These are phyloP conservation scores for Pristionchus fissidentatus DNA, from an alignment of 2,888 invertebrate genomes.

Conservation along the genomic window DNA sequence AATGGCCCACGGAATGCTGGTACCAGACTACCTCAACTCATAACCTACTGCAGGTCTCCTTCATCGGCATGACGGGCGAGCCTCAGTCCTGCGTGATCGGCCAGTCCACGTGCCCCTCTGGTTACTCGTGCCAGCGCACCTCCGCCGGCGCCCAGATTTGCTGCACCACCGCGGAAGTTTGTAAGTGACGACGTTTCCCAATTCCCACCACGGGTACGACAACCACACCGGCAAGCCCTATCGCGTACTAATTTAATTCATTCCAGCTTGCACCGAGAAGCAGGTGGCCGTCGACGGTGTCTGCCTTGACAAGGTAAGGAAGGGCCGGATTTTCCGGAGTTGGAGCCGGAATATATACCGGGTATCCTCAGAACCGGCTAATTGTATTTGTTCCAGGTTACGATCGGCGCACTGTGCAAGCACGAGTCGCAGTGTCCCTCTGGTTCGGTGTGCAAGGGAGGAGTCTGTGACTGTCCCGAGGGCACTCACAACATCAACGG, in stretches of 20 bases:
- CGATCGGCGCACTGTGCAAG: conserved; percentile 48
- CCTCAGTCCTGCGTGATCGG: conserved; percentile 73
- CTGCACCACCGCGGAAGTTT: conserved; percentile 68
- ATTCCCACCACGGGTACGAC: background rate
- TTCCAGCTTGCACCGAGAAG: conserved; percentile 67
- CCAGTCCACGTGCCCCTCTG: conserved; percentile 70
- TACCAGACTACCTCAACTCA: background rate
- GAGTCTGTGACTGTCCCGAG: conserved; percentile 69
- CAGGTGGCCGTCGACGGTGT: conserved; percentile 72
- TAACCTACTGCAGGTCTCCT: conserved; percentile 62
- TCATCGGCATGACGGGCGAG: conserved; percentile 74
- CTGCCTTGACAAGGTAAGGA: conserved; percentile 67
- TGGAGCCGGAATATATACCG: background rate
- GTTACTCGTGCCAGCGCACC: conserved; percentile 73
- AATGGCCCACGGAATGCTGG: background rate
- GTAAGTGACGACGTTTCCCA: conserved; percentile 40
- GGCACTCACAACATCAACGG: conserved; percentile 67
- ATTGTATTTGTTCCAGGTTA: background rate
- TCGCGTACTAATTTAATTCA: conserved; percentile 11
- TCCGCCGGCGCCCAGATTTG: conserved; percentile 72
- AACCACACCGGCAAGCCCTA: background rate
- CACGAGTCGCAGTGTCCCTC: conserved; percentile 67
- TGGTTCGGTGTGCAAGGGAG: conserved; percentile 65
- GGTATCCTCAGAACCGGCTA: background rate
- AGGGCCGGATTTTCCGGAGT: no score